Evolutionary conservation across 2,797 vertebrate species (phyloP).

Genomic region (Enteromius paludinosus): DNA sequence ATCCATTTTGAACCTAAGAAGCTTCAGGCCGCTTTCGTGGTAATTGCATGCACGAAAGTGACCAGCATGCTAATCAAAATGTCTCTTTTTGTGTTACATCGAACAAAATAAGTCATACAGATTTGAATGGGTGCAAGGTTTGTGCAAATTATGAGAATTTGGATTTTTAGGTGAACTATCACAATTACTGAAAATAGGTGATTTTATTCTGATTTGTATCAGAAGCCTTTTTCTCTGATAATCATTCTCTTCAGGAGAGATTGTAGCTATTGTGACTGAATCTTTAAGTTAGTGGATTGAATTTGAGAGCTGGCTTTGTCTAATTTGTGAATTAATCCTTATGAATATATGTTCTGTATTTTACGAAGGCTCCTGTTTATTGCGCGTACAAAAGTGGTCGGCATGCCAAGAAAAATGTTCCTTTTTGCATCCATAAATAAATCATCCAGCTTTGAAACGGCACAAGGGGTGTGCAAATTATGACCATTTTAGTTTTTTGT

Average conservation of each 20-base stretch:
- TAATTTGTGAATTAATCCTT: background rate
- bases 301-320: background rate
- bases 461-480: background rate
- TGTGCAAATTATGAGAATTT: background rate
- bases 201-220: background rate
- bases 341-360: background rate
- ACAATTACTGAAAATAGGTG: background rate
- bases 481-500: background rate
- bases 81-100: background rate
- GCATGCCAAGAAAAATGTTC: too few species aligned
- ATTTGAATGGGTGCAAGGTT: background rate
- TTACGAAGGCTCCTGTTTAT: background rate
- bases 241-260: too few species aligned
- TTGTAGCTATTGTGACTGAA: background rate
- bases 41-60: background rate
- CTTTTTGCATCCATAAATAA: background rate
- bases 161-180: background rate
- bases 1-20: slow-evolving; percentile 2
- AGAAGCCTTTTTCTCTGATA: slow-evolving; percentile 1
- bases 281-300: background rate
- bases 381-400: background rate
- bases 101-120: background rate
- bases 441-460: background rate
- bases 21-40: background rate
- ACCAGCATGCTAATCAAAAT: slow-evolving; percentile 13